phyloP scores from a whole-genome alignment of 2,113 vertebrate species.

The Mus musculus region DNA sequence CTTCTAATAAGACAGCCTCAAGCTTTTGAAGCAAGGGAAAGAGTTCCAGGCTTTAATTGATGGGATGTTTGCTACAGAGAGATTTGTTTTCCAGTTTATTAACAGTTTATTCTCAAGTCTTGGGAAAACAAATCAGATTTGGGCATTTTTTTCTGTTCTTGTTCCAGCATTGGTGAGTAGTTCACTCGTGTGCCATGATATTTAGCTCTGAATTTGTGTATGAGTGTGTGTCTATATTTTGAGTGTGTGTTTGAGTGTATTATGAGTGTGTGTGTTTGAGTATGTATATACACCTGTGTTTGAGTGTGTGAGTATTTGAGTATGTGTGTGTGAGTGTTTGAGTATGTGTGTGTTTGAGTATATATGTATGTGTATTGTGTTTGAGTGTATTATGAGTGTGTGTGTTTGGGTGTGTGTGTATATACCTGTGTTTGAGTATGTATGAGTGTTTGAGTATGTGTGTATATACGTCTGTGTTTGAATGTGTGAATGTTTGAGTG shows the following conservation, averaged over 20 bases:
- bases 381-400: not conserved
- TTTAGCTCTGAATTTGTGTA: not conserved
- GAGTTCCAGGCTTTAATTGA: not conserved
- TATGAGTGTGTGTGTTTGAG: not conserved
- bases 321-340: not conserved
- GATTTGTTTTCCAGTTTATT: not conserved
- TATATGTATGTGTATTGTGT: not conserved
- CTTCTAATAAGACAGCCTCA: conserved; percentile 47
- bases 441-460: too few relatives aligned
- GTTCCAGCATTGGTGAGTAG: not conserved
- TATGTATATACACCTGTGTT: not conserved
- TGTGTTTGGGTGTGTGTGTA: too few relatives aligned
- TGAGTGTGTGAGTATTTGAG: too few relatives aligned
- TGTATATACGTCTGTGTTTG: not conserved
- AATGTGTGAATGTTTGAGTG: not conserved
- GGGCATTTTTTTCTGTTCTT: not conserved
- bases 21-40: conserved; percentile 53
- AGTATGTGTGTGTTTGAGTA: not conserved
- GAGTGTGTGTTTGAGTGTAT: not conserved
- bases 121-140: conserved; percentile 38
- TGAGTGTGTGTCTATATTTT: not conserved
- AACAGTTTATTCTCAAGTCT: conserved; percentile 44
- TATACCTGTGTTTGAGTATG: not conserved
- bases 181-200: rapidly evolving
- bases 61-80: not conserved